phyloP scores from a whole-genome alignment of 2,888 invertebrate species.

The Patella ulyssiponensis region DNA sequence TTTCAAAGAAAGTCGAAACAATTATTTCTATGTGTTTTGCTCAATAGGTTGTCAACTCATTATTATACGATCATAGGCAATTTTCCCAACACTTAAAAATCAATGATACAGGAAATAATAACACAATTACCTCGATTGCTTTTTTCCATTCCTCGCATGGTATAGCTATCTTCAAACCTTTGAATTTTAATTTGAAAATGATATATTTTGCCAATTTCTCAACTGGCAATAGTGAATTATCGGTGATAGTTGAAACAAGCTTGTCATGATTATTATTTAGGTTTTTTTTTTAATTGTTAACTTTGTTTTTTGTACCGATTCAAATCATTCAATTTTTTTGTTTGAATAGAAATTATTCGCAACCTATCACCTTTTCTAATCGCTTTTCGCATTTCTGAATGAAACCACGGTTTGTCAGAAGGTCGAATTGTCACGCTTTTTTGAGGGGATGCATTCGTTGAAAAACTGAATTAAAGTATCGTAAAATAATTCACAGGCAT shows the following conservation, averaged over 20 bases:
- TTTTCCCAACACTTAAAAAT: too few species aligned
- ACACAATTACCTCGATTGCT: too few species aligned
- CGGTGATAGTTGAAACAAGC: background rate
- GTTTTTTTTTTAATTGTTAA: background rate
- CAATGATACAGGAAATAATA: too few species aligned
- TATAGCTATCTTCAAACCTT: too few species aligned
- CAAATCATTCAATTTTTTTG: background rate
- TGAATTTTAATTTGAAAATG: too few species aligned
- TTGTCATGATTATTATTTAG: background rate
- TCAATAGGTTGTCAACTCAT: too few species aligned
- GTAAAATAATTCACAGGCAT: background rate
- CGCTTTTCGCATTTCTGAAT: background rate
- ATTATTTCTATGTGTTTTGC: too few species aligned
- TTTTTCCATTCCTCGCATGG: too few species aligned
- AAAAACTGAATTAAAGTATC: background rate
- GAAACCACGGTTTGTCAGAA: background rate
- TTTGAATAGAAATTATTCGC: background rate
- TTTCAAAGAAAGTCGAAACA: too few species aligned
- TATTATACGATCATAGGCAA: too few species aligned
- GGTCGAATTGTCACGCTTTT: background rate
- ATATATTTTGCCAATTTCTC: too few species aligned
- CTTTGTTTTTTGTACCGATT: background rate
- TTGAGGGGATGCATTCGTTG: background rate
- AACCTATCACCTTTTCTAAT: background rate
- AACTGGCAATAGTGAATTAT: too few species aligned